phyloP scores from a whole-genome alignment of 1,140 invertebrate genomes.

The Orchestia grillus region DNA sequence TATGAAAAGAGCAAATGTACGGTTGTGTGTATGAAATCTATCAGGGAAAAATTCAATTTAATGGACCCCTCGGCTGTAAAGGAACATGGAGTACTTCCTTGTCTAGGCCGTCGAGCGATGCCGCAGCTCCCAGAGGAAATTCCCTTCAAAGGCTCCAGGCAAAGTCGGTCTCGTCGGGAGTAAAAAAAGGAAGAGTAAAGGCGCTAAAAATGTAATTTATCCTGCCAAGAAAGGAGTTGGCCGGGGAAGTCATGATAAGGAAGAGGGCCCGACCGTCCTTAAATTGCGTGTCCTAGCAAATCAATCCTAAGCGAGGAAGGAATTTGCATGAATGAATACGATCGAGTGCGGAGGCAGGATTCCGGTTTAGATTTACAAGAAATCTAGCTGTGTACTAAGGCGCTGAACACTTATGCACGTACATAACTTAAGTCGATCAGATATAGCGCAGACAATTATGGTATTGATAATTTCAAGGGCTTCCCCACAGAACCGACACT shows the following conservation, averaged over 20 bases:
- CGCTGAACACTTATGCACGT: too few relatives aligned
- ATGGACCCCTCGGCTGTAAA: neutral
- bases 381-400: too few relatives aligned
- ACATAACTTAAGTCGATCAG: neutral
- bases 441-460: neutral
- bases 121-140: constrained; percentile 7
- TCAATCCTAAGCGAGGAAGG: constrained; percentile 13
- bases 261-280: constrained; percentile 20
- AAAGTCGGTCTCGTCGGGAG: neutral
- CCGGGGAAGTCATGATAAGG: constrained; percentile 12
- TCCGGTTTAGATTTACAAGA: too few relatives aligned
- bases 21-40: neutral
- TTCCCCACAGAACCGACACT: neutral
- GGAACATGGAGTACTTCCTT: neutral
- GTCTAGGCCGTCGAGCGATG: neutral
- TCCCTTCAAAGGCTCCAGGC: constrained; percentile 16
- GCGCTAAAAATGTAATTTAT: constrained; percentile 32
- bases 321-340: constrained; percentile 19
- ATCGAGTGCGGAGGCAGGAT: neutral
- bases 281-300: constrained; percentile 15
- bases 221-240: constrained; percentile 5
- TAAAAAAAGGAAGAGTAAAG: neutral
- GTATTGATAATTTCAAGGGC: neutral
- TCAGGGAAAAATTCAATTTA: neutral
- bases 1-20: neutral